phyloP scores from a whole-genome alignment of 2,888 invertebrate genomes.

The Acleris emargana region DNA sequence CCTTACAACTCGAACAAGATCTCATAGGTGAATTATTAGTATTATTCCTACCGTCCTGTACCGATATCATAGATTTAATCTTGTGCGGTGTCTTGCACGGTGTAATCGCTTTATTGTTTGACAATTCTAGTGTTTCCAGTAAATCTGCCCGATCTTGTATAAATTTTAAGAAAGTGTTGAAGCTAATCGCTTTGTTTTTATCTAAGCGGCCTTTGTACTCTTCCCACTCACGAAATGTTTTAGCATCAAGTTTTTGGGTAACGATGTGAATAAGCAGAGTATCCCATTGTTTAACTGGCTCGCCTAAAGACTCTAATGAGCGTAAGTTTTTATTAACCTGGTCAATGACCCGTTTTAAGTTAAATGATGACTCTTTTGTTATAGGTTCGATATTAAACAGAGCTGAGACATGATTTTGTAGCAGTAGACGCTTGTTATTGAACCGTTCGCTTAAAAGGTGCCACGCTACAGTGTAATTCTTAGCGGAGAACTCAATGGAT shows the following conservation, averaged over 20 bases:
- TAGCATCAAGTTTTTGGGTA: constrained; percentile 24
- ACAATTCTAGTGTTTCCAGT: not conserved
- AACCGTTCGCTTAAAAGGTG: constrained; percentile 34
- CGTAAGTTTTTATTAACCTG: too few species aligned
- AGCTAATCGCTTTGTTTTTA: constrained; percentile 4
- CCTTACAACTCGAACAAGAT: not conserved
- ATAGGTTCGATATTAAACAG: constrained; percentile 38
- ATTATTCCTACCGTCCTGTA: not conserved
- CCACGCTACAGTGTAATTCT: constrained; percentile 35
- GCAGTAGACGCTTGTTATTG: constrained; percentile 34
- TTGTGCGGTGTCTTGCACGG: too few species aligned
- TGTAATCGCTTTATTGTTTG: not conserved
- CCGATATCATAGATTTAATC: not conserved
- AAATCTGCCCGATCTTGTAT: not conserved
- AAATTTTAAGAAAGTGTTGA: not conserved
- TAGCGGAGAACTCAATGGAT: constrained; percentile 34
- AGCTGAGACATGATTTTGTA: constrained; percentile 36
- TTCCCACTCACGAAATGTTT: constrained; percentile 35
- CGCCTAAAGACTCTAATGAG: too few species aligned
- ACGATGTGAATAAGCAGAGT: too few species aligned
- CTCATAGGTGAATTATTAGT: not conserved
- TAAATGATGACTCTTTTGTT: too few species aligned
- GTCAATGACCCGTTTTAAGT: too few species aligned
- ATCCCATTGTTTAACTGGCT: too few species aligned
- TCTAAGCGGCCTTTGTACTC: constrained; percentile 25